A percentile compares a stretch with the other conserved stretches of the same genome.
These are phyloP conservation scores for Prostheceraeus crozeri DNA, from an alignment of 2,888 invertebrate species.

Conservation along the genomic window DNA sequence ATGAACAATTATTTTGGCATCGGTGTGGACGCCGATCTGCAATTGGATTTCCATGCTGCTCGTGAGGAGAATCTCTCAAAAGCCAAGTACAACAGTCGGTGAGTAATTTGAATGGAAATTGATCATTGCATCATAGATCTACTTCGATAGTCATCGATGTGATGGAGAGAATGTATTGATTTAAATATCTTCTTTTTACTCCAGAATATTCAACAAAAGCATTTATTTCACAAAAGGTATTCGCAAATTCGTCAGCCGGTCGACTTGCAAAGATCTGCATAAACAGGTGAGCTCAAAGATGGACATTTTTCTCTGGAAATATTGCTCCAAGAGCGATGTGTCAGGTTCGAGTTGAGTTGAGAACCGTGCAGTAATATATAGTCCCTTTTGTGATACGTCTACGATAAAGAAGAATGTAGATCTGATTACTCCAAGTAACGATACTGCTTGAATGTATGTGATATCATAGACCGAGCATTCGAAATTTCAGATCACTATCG, in stretches of 20 bases:
- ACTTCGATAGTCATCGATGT: neutral
- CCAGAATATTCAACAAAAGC: constrained; percentile 87
- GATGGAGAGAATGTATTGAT: neutral
- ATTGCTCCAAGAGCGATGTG: too few species aligned
- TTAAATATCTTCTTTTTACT: neutral
- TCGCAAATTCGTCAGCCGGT: constrained; percentile 87
- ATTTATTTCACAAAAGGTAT: constrained; percentile 98
- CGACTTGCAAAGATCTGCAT: constrained; percentile 86
- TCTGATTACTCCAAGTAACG: too few species aligned
- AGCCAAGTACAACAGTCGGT: constrained; percentile 91
- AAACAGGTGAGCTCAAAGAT: too few species aligned
- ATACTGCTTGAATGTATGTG: too few species aligned
- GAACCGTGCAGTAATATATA: too few species aligned
- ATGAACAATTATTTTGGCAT: constrained; percentile 99
- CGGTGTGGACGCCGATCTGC: constrained; percentile 96
- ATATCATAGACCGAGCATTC: too few species aligned
- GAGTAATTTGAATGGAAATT: constrained; percentile 36
- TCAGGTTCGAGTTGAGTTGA: too few species aligned
- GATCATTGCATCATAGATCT: neutral
- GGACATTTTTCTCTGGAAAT: too few species aligned
- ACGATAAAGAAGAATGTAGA: too few species aligned
- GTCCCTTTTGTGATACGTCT: too few species aligned
- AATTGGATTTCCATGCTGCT: constrained; percentile 96
- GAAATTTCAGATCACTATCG: too few species aligned
- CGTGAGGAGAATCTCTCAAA: constrained; percentile 87